These are phyloP conservation scores for Scomber scombrus DNA, from an alignment of 2,113 vertebrate genomes.

Conservation along the genomic window DNA sequence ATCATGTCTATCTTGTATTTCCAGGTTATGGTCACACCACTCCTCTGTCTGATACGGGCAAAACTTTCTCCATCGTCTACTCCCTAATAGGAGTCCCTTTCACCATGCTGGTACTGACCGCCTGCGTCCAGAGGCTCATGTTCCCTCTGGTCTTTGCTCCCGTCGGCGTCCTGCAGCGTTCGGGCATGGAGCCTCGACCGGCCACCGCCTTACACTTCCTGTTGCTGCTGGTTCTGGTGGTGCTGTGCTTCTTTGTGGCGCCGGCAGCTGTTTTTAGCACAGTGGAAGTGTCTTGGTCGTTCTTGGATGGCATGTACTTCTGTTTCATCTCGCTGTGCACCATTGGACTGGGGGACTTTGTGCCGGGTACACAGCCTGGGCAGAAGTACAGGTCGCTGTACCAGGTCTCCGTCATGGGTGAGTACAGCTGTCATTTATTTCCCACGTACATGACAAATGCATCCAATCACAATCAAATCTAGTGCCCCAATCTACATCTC, in stretches of 20 bases:
- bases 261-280: slow-evolving; percentile 85
- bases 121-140: slow-evolving; percentile 89
- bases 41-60: slow-evolving; percentile 89
- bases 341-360: slow-evolving; percentile 92
- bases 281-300: slow-evolving; percentile 89
- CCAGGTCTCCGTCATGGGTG: slow-evolving; percentile 90
- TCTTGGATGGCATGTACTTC: slow-evolving; percentile 92
- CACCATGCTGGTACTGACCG: slow-evolving; percentile 92
- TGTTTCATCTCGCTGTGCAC: slow-evolving; percentile 94
- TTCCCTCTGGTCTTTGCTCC: slow-evolving; percentile 83
- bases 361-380: slow-evolving; percentile 83
- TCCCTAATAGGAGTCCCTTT: slow-evolving; percentile 90
- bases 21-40: slow-evolving; percentile 92
- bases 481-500: too few relatives aligned
- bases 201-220: slow-evolving; percentile 84
- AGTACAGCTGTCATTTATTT: slow-evolving; percentile 57
- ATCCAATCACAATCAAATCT: too few relatives aligned
- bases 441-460: background rate
- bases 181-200: slow-evolving; percentile 77
- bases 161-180: slow-evolving; percentile 76
- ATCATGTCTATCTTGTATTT: background rate
- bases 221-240: slow-evolving; percentile 75
- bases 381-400: slow-evolving; percentile 87
- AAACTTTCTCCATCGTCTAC: slow-evolving; percentile 91
- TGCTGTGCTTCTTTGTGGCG: slow-evolving; percentile 85